phyloP scores from a whole-genome alignment of 2,888 invertebrate genomes.

The Eueremaeus valkanovi region DNA sequence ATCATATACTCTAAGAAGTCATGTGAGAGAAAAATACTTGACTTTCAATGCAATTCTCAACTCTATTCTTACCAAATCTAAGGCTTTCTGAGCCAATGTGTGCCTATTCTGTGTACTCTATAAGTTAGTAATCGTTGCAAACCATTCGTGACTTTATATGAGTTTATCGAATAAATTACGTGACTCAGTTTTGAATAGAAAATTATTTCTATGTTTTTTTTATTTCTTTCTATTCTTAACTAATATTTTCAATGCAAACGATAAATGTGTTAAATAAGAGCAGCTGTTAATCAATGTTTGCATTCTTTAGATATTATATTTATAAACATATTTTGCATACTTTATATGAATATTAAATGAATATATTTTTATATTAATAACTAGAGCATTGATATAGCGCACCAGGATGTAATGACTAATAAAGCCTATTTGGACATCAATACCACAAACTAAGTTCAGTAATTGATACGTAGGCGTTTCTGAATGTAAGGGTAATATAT shows the following conservation, averaged over 20 bases:
- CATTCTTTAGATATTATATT: not conserved
- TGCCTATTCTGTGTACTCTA: not conserved
- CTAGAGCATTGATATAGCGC: not conserved
- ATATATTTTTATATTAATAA: not conserved
- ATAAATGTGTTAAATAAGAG: conserved; percentile 16
- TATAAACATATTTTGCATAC: not conserved
- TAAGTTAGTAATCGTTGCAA: conserved; percentile 12
- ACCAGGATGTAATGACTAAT: too few species aligned
- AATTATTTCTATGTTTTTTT: not conserved
- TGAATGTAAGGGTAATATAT: too few species aligned
- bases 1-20: too few species aligned
- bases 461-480: too few species aligned
- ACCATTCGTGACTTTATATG: conserved; percentile 5
- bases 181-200: not conserved
- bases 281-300: conserved; percentile 13
- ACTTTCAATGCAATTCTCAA: not conserved
- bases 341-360: not conserved
- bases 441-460: too few species aligned
- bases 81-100: not conserved
- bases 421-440: too few species aligned
- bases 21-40: not conserved
- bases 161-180: conserved; percentile 20
- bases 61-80: not conserved
- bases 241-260: not conserved
- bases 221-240: not conserved